phyloP scores from a whole-genome alignment of 2,797 vertebrate genomes.

The Valencia hispanica region DNA sequence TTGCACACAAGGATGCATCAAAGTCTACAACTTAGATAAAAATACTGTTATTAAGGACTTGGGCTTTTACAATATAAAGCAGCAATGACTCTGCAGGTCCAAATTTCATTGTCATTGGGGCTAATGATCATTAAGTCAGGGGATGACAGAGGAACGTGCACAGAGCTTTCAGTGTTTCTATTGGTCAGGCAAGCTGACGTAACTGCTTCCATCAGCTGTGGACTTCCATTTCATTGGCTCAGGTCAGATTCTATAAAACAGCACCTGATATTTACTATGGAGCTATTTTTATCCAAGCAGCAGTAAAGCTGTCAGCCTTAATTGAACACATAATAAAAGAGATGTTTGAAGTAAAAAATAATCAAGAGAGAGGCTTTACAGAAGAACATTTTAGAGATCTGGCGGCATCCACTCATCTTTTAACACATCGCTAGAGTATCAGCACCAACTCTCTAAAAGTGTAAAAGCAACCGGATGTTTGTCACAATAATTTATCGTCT shows the following conservation, averaged over 20 bases:
- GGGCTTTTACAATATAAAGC: background rate
- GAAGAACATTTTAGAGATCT: slow-evolving; percentile 23
- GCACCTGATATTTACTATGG: slow-evolving; percentile 43
- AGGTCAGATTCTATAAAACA: slow-evolving; percentile 37
- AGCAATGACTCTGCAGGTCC: slow-evolving; percentile 48
- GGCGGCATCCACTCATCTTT: slow-evolving; percentile 2
- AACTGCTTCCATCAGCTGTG: slow-evolving; percentile 22
- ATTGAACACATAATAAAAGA: slow-evolving; percentile 50
- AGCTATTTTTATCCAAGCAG: slow-evolving; percentile 67
- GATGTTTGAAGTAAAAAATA: slow-evolving; percentile 39
- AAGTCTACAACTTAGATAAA: background rate
- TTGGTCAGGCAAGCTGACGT: slow-evolving; percentile 41
- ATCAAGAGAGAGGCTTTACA: slow-evolving; percentile 29
- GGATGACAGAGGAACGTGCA: slow-evolving; percentile 10
- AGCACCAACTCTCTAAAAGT: background rate
- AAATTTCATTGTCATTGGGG: slow-evolving; percentile 34
- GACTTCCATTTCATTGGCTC: slow-evolving; percentile 45
- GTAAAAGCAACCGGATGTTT: background rate
- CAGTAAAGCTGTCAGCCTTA: slow-evolving; percentile 54
- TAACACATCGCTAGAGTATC: background rate
- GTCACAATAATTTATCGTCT: background rate
- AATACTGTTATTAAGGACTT: background rate
- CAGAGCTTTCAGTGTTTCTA: slow-evolving; percentile 10
- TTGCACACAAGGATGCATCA: background rate
- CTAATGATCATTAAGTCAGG: slow-evolving; percentile 29